These are phyloP conservation scores for Bolborhynchus lineola DNA, from an alignment of 2,113 vertebrate species.

Conservation along the genomic window DNA sequence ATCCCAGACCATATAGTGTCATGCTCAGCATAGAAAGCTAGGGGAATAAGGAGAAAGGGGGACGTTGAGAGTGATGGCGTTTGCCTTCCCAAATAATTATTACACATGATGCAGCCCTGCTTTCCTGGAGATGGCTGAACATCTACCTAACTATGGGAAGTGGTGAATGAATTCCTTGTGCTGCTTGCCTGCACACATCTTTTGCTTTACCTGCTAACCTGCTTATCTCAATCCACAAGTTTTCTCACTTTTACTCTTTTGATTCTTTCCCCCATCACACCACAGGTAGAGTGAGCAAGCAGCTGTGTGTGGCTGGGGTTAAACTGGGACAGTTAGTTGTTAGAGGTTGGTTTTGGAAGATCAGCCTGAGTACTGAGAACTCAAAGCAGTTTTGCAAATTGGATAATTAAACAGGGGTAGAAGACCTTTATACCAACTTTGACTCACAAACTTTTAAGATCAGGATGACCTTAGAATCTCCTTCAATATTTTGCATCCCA, in stretches of 20 bases:
- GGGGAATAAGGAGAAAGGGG: neutral
- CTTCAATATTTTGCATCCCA: neutral
- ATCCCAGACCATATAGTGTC: neutral
- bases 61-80: neutral
- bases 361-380: neutral
- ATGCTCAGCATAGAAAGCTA: neutral
- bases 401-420: neutral
- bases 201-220: neutral
- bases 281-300: neutral
- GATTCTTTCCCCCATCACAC: neutral
- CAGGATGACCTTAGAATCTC: neutral
- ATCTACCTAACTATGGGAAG: neutral
- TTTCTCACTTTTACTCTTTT: neutral
- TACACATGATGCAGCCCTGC: neutral
- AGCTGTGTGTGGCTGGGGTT: neutral
- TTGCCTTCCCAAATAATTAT: neutral
- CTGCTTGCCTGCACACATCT: neutral
- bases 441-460: neutral
- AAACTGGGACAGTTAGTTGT: neutral
- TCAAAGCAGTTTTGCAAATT: neutral
- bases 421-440: neutral
- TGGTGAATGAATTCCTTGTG: neutral
- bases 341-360: neutral
- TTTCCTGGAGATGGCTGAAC: neutral
- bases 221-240: neutral